Base-by-base conservation (phyloP, 2,797 vertebrate species). In the Cyclopterus lumpus region DNA sequence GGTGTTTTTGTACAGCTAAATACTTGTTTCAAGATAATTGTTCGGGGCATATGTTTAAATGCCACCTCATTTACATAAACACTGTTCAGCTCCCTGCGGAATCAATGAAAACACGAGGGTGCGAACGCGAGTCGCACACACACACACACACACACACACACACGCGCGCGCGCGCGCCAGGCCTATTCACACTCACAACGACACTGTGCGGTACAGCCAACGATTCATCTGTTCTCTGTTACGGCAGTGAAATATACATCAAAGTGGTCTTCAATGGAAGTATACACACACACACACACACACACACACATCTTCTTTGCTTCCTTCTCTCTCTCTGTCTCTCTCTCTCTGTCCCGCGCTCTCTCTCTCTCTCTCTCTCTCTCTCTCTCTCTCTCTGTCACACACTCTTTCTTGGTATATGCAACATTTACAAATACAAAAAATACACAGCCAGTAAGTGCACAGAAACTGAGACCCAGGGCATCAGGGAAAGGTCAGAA, bases 51-150 rank as follows among this genome's bases (percentile, higher is more conserved):
- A 87, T 88, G 90, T 91, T 91, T 90, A 91, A 93, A 94, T 88
- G 87, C 86, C 81, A 87, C 74, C 83, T 88, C 77, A 91, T 94
- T 93, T 92, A 59, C 90, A 94, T 92, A 92, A 93, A 93, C 88
- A 86, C 83, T 83, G 85, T 82, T 90, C 86, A 86, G 90, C 88
- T 90, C 90, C 88, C 84, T 49, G 77, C 10, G 62, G 88, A 88
- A 89, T 89, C 85, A 82, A 82, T 92, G 80, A 80, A 83, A 86
- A 89, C 84, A 85, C 51, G 48, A 75, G 72, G 71, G 78, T 55
- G 76, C 58, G 75, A 64, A 62, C 1, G 22, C 30, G 42, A 74
- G 63, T 49, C 83, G 49, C 67, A 71, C 22, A 24, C 22, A 53
- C 5, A 26, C 5, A 26, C 54, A n/a, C 28, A 34, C 26, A 30